Conservation (phyloP, 1,140 invertebrate genomes). For the Mycetomoellerius zeteki region DNA sequence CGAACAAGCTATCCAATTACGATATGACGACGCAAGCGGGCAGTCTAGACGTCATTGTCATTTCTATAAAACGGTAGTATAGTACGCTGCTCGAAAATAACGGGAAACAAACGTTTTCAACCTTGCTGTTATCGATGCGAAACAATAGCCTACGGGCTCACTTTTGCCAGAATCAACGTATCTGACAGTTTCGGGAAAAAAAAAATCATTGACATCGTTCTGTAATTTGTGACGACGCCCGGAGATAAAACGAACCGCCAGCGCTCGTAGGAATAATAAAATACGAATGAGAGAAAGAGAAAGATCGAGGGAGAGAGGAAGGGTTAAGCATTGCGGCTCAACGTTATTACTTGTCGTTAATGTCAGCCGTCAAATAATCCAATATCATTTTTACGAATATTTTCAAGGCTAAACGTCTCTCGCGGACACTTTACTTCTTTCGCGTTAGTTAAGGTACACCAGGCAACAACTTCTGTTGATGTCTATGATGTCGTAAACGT, state of each 20-base stretch:
- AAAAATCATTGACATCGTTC: slow-evolving; percentile 4
- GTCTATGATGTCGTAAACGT: slow-evolving; percentile 68
- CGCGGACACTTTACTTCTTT: slow-evolving; percentile 35
- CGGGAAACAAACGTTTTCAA: not conserved
- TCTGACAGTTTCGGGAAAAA: not conserved
- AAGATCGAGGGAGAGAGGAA: not conserved
- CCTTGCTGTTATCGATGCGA: not conserved
- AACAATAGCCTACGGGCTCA: slow-evolving; percentile 1
- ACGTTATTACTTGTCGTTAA: slow-evolving; percentile 56
- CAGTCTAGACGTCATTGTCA: slow-evolving; percentile 1
- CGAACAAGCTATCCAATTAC: slow-evolving; percentile 54
- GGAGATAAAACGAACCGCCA: not conserved
- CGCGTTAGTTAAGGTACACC: slow-evolving; percentile 26
- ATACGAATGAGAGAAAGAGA: not conserved
- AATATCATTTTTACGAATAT: slow-evolving; percentile 58
- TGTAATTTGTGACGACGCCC: slow-evolving; percentile 21
- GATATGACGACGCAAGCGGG: not conserved
- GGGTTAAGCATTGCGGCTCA: slow-evolving; percentile 15
- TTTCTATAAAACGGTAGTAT: not conserved
- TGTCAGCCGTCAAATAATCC: slow-evolving; percentile 55
- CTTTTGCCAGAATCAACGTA: not conserved
- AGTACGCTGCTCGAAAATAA: not conserved
- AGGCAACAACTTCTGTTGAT: slow-evolving; percentile 24
- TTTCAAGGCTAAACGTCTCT: slow-evolving; percentile 37
- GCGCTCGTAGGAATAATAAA: slow-evolving; percentile 24